Base-by-base conservation (phyloP, 1,140 invertebrate genomes). In the Pseudobourletiella spinata region DNA sequence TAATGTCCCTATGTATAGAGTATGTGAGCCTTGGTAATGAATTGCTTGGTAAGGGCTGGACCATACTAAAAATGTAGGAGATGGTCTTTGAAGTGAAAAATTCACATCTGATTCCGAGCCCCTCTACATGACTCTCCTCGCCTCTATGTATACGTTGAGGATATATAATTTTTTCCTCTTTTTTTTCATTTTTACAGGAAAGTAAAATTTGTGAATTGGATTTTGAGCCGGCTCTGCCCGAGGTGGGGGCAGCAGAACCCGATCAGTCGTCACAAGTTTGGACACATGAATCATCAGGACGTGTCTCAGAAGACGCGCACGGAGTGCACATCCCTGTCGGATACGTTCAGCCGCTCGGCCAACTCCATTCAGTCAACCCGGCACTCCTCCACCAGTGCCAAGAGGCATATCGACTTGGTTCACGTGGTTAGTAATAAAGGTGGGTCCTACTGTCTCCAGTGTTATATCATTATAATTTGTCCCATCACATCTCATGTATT, bases 161-260 rank as follows among this genome's bases (percentile, higher is more conserved):
- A n/a, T n/a, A n/a, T n/a, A n/a, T n/a, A n/a, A n/a, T n/a, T n/a
- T n/a, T n/a, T n/a, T n/a, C n/a, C 6, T 56, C 22, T 3, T 6
- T 35, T 14, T 35, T 30, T 28, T 4, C 2, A 4, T 51, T 28
- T 26, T 54, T 28, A 29, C 44, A 67, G 66, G 29, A 67, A 64
- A 67, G 62, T 64, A 24, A 58, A 58, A 42, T 8, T 64, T 3
- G 55, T 67, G 20, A 61, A 67, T 50, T 67, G 66, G 66, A 44
- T 67, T 4, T 59, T 59, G n/a, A 24, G 35, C 30, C 57, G 60
- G 50, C 24, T 63, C 32, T 67, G 66, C 57, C 66, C 66, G 3
- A 64, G 51, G 16, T 22, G 61, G 16, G 62, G 66, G 18, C 46
- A 52, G 56, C 50, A 58, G 8, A 67, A 59, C 57, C 61, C 61